Evolutionary conservation across 2,888 invertebrate species (phyloP), one percentile per base, ranked within the genome.

Genomic region (Geophilus truncorum): DNA sequence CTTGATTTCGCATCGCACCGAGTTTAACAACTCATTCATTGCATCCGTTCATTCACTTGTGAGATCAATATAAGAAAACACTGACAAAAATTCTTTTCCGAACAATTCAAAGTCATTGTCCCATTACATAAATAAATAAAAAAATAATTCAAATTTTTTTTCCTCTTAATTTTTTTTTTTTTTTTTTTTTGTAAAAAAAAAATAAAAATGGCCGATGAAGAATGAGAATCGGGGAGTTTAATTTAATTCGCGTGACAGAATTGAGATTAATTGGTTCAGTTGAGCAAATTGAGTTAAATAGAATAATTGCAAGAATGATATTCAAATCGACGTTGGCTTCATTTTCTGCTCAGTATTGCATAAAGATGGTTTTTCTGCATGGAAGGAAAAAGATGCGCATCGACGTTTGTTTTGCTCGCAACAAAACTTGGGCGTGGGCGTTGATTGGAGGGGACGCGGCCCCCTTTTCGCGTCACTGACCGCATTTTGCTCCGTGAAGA

Each of bases 11-110:
- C 57, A 57, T 57, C 57, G 57, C 57, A 5, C 57, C 23, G 57
- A 57, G 57, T 57, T 57, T 57, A 57, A 57, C 57, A 57, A 57
- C 57, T 57, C 57, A 57, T 57, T 57, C 57, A 57, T 57, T 57
- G 57, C 57, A 57, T 57, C 57, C 57, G 57, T 57, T 57, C 57
- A 57, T 57, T 57, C 57, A 57, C 57, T 57, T 57, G 18, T 57
- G 57, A 18, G 57, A 57, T 57, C 57, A 57, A n/a, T n/a, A 57
- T 57, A 57, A 57, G 57, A 57, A 57, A 57, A 57, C 57, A 57
- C n/a, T n/a, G n/a, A 57, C 15, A 57, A n/a, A 57, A 57, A 57
- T 57, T 57, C 57, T 57, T 57, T 57, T 57, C 57, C 57, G n/a
- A 57, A 18, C 15, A 40, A 40, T 40, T 40, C 18, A 9, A 51